Evolutionary conservation across 1,140 invertebrate genomes (phyloP).

Genomic region (Calosoma granatense): DNA sequence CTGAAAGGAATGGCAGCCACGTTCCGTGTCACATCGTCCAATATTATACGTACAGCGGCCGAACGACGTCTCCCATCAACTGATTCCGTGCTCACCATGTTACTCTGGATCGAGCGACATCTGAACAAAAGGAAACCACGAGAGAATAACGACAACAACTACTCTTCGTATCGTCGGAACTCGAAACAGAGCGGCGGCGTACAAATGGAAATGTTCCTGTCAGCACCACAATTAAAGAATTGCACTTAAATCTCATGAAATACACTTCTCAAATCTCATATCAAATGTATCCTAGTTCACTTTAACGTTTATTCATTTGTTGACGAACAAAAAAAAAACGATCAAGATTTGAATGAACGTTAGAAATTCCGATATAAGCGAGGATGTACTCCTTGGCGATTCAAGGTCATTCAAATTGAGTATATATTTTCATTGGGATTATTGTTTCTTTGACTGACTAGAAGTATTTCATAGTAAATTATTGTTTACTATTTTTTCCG

Average conservation of each 20-base stretch:
- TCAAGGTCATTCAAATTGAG: too few species aligned
- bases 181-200: constrained; percentile 47
- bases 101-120: constrained; percentile 82
- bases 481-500: too few species aligned
- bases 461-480: too few species aligned
- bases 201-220: constrained; percentile 62
- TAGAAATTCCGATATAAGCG: too few species aligned
- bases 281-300: too few species aligned
- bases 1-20: constrained; percentile 84
- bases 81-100: constrained; percentile 77
- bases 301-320: too few species aligned
- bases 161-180: constrained; percentile 44
- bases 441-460: too few species aligned
- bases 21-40: constrained; percentile 74
- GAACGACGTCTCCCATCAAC: constrained; percentile 75
- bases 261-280: too few species aligned
- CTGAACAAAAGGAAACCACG: constrained; percentile 63
- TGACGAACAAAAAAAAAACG: too few species aligned
- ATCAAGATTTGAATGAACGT: too few species aligned
- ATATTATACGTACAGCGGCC: constrained; percentile 76
- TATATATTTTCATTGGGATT: too few species aligned
- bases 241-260: background rate
- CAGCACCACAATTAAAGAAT: constrained; percentile 10
- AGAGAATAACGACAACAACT: constrained; percentile 37
- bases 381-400: too few species aligned